These are phyloP conservation scores for Neotoxoptera formosana DNA, from an alignment of 1,140 invertebrate genomes.

Conservation along the genomic window DNA sequence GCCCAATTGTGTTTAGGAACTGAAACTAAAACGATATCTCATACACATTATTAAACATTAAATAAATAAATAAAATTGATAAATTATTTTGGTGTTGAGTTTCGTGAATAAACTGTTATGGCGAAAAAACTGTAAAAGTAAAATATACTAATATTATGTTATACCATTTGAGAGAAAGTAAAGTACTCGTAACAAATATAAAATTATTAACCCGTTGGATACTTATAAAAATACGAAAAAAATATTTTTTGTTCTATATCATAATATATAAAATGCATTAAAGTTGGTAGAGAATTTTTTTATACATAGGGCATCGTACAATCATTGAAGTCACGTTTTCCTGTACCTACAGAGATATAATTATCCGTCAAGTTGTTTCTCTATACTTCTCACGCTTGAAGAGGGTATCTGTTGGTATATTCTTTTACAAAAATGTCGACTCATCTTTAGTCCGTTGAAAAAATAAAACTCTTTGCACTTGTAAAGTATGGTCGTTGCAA, in stretches of 20 bases:
- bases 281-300: constrained; percentile 7
- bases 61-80: not conserved
- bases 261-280: not conserved
- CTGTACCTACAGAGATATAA: not conserved
- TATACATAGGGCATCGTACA: not conserved
- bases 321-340: constrained; percentile 31
- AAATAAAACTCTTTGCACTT: constrained; percentile 35
- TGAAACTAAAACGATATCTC: not conserved
- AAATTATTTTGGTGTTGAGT: not conserved
- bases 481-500: constrained; percentile 28
- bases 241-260: not conserved
- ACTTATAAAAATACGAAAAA: constrained; percentile 5
- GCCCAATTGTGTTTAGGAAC: not conserved
- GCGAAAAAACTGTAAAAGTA: not conserved
- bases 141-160: not conserved
- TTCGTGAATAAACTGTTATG: not conserved
- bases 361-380: constrained; percentile 35
- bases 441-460: constrained; percentile 35
- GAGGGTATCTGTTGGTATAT: constrained; percentile 21
- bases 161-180: not conserved
- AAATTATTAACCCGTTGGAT: not conserved
- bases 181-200: not conserved
- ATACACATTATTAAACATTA: not conserved
- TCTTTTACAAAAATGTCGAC: constrained; percentile 29
- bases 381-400: constrained; percentile 12